Conservation (phyloP, 2,888 invertebrate species). For the Drosophila formosana region DNA sequence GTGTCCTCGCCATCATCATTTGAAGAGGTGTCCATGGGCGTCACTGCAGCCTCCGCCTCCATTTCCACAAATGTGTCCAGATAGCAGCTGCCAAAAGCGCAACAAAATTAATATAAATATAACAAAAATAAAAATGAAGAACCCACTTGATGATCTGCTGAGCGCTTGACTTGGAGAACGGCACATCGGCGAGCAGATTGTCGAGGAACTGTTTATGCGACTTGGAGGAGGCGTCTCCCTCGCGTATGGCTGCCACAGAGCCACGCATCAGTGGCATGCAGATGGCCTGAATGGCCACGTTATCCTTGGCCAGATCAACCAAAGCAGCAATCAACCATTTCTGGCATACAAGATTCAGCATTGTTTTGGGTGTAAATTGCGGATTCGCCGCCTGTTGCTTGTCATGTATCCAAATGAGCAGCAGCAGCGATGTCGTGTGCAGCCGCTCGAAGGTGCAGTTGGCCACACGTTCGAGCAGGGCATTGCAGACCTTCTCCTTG, state of each 20-base stretch:
- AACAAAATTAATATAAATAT: neutral
- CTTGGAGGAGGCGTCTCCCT: slow-evolving; percentile 85
- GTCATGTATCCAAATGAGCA: slow-evolving; percentile 90
- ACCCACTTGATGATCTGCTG: slow-evolving; percentile 87
- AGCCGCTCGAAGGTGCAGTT: slow-evolving; percentile 86
- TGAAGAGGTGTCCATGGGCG: slow-evolving; percentile 7
- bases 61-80: slow-evolving; percentile 83
- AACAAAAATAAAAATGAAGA: neutral
- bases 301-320: slow-evolving; percentile 86
- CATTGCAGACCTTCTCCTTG: slow-evolving; percentile 86
- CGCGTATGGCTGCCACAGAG: slow-evolving; percentile 86
- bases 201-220: slow-evolving; percentile 87
- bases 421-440: slow-evolving; percentile 87
- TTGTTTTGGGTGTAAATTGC: slow-evolving; percentile 86
- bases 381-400: slow-evolving; percentile 87
- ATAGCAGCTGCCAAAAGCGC: slow-evolving; percentile 85
- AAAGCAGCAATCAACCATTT: slow-evolving; percentile 86
- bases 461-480: slow-evolving; percentile 87
- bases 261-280: slow-evolving; percentile 87
- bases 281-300: slow-evolving; percentile 87
- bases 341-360: slow-evolving; percentile 86
- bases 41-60: neutral
- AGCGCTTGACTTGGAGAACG: slow-evolving; percentile 87
- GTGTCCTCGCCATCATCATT: slow-evolving; percentile 77
- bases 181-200: slow-evolving; percentile 87